These are phyloP conservation scores for Habrosyne pyritoides DNA, from an alignment of 2,888 invertebrate genomes.

Conservation along the genomic window DNA sequence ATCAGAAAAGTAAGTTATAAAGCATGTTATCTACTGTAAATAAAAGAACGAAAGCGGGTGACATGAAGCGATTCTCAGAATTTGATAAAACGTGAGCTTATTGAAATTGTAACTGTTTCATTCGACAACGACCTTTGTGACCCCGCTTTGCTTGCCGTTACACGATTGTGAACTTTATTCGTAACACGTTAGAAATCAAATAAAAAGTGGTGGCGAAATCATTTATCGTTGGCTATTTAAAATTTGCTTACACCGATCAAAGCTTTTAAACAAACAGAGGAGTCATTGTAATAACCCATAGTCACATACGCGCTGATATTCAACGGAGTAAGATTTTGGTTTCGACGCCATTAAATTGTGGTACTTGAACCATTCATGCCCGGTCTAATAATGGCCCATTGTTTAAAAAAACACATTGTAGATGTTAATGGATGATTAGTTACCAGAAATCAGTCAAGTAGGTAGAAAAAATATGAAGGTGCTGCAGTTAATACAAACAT, in stretches of 20 bases:
- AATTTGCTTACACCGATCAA: slow-evolving; percentile 14
- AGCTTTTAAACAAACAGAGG: slow-evolving; percentile 22
- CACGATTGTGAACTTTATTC: not conserved
- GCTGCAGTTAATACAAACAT: no score
- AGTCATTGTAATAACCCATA: slow-evolving; percentile 21
- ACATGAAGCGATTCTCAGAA: slow-evolving; percentile 9
- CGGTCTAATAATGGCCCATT: not conserved
- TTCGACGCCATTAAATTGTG: slow-evolving; percentile 2
- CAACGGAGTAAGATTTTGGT: not conserved
- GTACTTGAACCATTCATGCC: not conserved
- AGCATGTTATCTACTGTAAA: no score
- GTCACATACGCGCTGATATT: not conserved
- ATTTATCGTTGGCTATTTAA: slow-evolving; percentile 11
- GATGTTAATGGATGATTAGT: not conserved
- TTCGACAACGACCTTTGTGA: not conserved
- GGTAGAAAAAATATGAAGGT: no score
- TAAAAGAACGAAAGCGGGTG: not conserved
- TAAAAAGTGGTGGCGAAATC: slow-evolving; percentile 3
- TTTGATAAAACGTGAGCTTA: slow-evolving; percentile 5
- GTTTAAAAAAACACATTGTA: not conserved
- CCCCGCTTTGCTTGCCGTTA: not conserved
- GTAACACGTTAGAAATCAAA: slow-evolving; percentile 8
- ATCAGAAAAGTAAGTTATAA: no score
- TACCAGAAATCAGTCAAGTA: no score
- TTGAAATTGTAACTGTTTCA: not conserved